Evolutionary conservation across 2,888 invertebrate genomes (phyloP).

Genomic region (Andrena marginata): DNA sequence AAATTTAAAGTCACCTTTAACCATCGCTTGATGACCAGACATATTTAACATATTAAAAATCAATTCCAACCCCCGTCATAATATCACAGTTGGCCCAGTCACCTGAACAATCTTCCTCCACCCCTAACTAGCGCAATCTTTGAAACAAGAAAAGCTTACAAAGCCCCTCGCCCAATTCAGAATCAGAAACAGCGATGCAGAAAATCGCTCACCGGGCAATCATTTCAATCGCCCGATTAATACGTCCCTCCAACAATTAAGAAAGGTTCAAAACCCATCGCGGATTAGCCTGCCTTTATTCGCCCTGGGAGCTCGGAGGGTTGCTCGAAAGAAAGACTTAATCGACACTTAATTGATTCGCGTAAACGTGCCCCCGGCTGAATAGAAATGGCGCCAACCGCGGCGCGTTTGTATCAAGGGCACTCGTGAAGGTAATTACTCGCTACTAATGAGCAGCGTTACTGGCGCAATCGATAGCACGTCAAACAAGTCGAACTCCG

Average conservation of each 20-base stretch:
- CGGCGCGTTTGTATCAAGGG: slow-evolving; percentile 49
- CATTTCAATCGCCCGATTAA: background rate
- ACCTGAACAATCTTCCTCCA: too few relatives aligned
- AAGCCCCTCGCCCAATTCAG: background rate
- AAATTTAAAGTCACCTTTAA: too few relatives aligned
- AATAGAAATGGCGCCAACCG: slow-evolving; percentile 11
- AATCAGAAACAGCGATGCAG: background rate
- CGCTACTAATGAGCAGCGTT: slow-evolving; percentile 59
- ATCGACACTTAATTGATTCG: slow-evolving; percentile 55
- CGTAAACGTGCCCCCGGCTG: slow-evolving; percentile 30
- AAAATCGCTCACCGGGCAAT: background rate
- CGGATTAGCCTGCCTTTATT: slow-evolving; percentile 9
- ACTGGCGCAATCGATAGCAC: slow-evolving; percentile 57
- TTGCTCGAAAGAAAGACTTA: slow-evolving; percentile 34
- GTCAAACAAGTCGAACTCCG: slow-evolving; percentile 62
- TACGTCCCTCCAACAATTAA: background rate
- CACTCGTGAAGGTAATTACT: slow-evolving; percentile 60
- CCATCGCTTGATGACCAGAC: too few relatives aligned
- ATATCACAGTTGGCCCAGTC: too few relatives aligned
- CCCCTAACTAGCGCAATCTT: too few relatives aligned
- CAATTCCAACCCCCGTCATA: too few relatives aligned
- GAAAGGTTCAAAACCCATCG: background rate
- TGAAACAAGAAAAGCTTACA: background rate
- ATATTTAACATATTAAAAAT: too few relatives aligned
- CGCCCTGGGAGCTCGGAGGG: background rate